Evolutionary conservation across 2,888 invertebrate species (phyloP).

Genomic region (Lepas anatifera): DNA sequence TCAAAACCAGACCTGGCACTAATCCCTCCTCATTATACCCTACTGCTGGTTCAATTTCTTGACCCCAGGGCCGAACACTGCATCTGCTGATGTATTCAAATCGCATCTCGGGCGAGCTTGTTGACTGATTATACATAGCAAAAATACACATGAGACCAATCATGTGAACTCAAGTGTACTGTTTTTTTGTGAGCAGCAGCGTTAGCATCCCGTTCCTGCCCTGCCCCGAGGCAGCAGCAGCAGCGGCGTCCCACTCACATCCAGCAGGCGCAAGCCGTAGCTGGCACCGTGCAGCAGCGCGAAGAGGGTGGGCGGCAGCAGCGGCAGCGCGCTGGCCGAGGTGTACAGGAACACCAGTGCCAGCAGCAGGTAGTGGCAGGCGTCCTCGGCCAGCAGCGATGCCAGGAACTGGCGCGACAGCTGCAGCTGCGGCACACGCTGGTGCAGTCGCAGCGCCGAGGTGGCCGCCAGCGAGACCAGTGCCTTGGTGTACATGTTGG

Average conservation of each 20-base stretch:
- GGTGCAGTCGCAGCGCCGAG: conserved; percentile 87
- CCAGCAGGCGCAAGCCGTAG: conserved; percentile 75
- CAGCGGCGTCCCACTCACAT: conserved; percentile 54
- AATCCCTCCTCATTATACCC: too few relatives aligned
- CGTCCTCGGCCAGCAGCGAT: conserved; percentile 36
- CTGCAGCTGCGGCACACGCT: conserved; percentile 73
- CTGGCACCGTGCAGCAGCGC: conserved; percentile 84
- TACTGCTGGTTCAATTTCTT: too few relatives aligned
- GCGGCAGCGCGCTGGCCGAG: conserved; percentile 63
- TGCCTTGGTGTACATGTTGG: conserved; percentile 68
- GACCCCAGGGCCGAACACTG: too few relatives aligned
- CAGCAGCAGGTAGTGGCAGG: conserved; percentile 92
- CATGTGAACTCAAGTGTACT: too few relatives aligned
- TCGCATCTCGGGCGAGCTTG: too few relatives aligned
- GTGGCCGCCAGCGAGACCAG: conserved; percentile 87
- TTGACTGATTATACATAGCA: too few relatives aligned
- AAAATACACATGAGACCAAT: too few relatives aligned
- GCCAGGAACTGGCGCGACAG: conserved; percentile 72
- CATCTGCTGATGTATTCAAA: too few relatives aligned
- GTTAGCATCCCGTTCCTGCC: too few relatives aligned
- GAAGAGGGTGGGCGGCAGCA: conserved; percentile 83
- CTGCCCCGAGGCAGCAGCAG: too few relatives aligned
- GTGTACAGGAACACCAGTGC: conserved; percentile 88
- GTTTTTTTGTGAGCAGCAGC: too few relatives aligned
- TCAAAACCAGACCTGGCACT: too few relatives aligned